phyloP scores from a whole-genome alignment of 2,113 vertebrate species.

The Catharus fuscescens region DNA sequence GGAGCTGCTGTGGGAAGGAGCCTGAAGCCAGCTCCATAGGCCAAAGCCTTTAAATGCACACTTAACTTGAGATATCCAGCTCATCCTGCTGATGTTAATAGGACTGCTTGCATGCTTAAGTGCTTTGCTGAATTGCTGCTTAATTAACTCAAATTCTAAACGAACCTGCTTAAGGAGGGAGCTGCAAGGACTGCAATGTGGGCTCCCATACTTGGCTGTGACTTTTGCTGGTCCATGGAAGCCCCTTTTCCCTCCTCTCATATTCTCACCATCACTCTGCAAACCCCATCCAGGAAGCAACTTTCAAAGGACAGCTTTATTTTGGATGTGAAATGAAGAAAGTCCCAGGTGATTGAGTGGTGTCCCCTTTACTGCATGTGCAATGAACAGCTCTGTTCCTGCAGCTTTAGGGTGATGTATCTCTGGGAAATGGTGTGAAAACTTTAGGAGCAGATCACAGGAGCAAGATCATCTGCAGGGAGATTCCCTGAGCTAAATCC shows the following conservation, averaged over 20 bases:
- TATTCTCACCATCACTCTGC: not conserved
- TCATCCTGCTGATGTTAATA: conserved; percentile 10
- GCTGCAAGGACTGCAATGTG: not conserved
- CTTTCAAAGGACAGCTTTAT: not conserved
- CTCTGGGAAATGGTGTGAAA: not conserved
- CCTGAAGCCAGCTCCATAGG: not conserved
- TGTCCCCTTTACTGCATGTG: not conserved
- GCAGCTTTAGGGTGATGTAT: not conserved
- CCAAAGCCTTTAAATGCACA: not conserved
- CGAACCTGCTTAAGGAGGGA: conserved; percentile 1
- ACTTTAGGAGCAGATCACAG: not conserved
- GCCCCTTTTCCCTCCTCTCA: not conserved
- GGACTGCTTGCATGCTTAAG: not conserved
- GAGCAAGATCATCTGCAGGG: not conserved
- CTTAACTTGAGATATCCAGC: conserved; percentile 7
- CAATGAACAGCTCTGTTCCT: not conserved
- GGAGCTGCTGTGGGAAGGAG: not conserved
- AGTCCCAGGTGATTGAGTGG: not conserved
- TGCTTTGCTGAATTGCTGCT: conserved; percentile 2
- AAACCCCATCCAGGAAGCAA: not conserved
- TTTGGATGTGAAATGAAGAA: not conserved
- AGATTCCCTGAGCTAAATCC: not conserved
- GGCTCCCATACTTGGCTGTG: not conserved
- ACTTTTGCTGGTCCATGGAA: not conserved
- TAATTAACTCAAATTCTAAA: conserved; percentile 21